These are phyloP conservation scores for Sebastes vulpes DNA, from an alignment of 2,797 vertebrate species.

Conservation along the genomic window DNA sequence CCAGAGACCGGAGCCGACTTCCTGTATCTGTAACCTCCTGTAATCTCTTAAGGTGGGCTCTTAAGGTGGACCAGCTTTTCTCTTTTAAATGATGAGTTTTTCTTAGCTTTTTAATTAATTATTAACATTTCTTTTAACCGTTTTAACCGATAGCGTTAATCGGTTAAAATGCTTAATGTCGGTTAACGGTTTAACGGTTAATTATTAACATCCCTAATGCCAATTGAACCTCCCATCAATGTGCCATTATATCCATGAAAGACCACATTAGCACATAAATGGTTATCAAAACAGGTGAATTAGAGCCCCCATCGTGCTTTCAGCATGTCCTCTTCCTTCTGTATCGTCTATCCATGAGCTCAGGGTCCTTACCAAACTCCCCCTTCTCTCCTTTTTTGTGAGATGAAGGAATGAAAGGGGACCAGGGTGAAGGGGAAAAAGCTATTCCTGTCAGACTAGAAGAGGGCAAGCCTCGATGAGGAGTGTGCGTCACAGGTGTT, in stretches of 20 bases:
- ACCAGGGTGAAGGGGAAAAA: neutral
- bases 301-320: conserved; percentile 23
- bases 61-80: too few species aligned
- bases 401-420: conserved; percentile 50
- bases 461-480: conserved; percentile 29
- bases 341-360: conserved; percentile 29
- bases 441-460: conserved; percentile 27
- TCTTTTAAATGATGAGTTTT: too few species aligned
- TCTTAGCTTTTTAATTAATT: too few species aligned
- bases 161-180: too few species aligned
- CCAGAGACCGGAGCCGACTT: too few species aligned
- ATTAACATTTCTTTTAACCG: too few species aligned
- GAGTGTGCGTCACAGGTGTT: conserved; percentile 60
- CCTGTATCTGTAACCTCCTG: too few species aligned
- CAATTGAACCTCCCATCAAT: conserved; percentile 20
- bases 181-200: too few species aligned
- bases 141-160: too few species aligned
- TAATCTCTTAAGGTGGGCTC: too few species aligned
- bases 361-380: neutral
- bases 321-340: conserved; percentile 20
- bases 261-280: conserved; percentile 79
- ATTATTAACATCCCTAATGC: too few species aligned
- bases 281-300: conserved; percentile 61
- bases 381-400: conserved; percentile 17
- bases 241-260: conserved; percentile 56